Base-by-base conservation (phyloP, 2,888 invertebrate species). In the Drosophila vallismaia region DNA sequence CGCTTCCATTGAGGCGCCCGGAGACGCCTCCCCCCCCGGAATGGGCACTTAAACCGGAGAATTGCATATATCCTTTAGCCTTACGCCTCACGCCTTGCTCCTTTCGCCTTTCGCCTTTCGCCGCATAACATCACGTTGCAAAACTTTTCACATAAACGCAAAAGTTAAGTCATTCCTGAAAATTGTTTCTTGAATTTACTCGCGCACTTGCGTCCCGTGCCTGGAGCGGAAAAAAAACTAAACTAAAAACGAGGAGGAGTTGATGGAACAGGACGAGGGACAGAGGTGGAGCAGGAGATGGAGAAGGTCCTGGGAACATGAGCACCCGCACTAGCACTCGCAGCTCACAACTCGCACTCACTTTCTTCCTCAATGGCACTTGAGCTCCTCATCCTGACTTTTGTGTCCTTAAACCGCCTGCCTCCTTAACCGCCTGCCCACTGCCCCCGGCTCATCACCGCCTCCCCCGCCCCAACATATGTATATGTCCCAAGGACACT, bases 151-250 rank as follows among this genome's bases (percentile, higher is more conserved):
- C 86, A 83, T 83, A 83, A 83, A 85, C 86, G 83, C 86, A 85
- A 83, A 83, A 83, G 83, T 83, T 83, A 85, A 83, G 83, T 83
- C 83, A 83, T 83, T 85, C 79, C 83, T 85, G 86, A 83, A 83
- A 83, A 83, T 83, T 83, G 83, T 83, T 83, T 83, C 86, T 85
- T 85, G 74, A 82, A 85, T 83, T 83, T 83, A 83, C 83, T 85
- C 82, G 68, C 74, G 76, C 76, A 82, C 83, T 81, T 83, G 70
- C 55, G 69, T 51, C 26, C 48, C 69, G 46, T 42, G 33, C 40
- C 48, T 48, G 31, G 19, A 12, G 29, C 14, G n/a, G 36, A 36
- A 33, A n/a, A 36, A 36, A 36, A 36, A n/a, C n/a, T n/a, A n/a
- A 36, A 36, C 5, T 6, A 36, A 49, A 44, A 26, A 14, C 19